Conservation (phyloP, 2,888 invertebrate species). For the Epinotia ramella region DNA sequence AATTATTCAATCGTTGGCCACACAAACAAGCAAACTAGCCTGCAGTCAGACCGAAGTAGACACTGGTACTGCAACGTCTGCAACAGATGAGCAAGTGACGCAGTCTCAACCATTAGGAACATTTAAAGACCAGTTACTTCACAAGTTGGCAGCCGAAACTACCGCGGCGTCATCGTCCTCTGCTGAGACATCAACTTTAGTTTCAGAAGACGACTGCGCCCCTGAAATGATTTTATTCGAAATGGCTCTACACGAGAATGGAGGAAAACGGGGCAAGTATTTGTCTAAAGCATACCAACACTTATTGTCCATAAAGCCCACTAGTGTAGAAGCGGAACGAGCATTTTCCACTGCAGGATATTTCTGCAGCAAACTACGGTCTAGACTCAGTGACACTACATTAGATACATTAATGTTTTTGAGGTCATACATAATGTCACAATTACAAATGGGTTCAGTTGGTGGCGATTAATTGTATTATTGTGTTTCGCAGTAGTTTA, state of each 20-base stretch:
- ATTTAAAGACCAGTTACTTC: not conserved
- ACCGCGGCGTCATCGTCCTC: no score
- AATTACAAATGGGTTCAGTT: not conserved
- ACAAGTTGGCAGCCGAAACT: not conserved
- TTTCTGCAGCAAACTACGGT: not conserved
- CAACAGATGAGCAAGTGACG: slow-evolving; percentile 1
- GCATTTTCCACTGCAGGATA: not conserved
- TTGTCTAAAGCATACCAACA: slow-evolving; percentile 1
- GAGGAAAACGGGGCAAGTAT: not conserved
- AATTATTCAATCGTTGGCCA: no score
- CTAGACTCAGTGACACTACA: not conserved
- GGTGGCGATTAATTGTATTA: no score
- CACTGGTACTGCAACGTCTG: not conserved
- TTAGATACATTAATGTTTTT: not conserved
- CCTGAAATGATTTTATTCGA: slow-evolving; percentile 6
- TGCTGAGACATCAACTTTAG: not conserved
- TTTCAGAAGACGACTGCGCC: not conserved
- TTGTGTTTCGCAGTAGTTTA: no score
- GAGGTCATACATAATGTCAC: not conserved
- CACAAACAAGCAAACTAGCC: no score
- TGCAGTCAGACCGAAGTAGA: no score
- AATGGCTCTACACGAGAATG: not conserved
- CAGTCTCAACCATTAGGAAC: not conserved
- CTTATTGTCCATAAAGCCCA: not conserved
- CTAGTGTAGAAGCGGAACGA: not conserved